phyloP scores from a whole-genome alignment of 1,140 invertebrate genomes.

The Drosophila simulans region DNA sequence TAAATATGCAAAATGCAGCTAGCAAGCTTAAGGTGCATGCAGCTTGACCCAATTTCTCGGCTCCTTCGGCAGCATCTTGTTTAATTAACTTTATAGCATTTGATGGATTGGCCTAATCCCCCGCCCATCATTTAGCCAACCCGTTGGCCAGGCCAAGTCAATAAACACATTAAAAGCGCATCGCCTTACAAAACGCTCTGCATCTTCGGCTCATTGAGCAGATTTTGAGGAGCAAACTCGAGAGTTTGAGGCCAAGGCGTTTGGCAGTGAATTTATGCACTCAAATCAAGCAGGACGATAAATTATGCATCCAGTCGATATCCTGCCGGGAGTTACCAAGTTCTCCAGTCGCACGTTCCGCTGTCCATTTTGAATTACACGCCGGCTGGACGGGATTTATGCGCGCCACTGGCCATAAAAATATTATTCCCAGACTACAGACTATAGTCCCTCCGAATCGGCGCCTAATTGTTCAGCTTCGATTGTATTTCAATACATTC shows the following conservation, averaged over 20 bases:
- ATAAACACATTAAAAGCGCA: constrained; percentile 75
- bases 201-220: constrained; percentile 73
- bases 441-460: constrained; percentile 35
- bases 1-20: constrained; percentile 23
- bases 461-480: constrained; percentile 63
- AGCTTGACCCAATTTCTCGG: constrained; percentile 24
- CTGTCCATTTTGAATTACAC: constrained; percentile 58
- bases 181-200: constrained; percentile 39
- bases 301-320: constrained; percentile 64
- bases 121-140: background rate
- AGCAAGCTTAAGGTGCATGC: background rate
- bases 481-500: constrained; percentile 39
- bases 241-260: constrained; percentile 19
- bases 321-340: constrained; percentile 33
- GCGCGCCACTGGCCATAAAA: constrained; percentile 67
- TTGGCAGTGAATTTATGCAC: constrained; percentile 27
- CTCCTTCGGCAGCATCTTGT: constrained; percentile 19
- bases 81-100: constrained; percentile 39
- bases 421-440: constrained; percentile 54
- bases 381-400: constrained; percentile 60
- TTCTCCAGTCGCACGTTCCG: constrained; percentile 32
- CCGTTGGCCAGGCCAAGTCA: constrained; percentile 48
- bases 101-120: constrained; percentile 44
- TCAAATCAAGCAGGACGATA: constrained; percentile 62
- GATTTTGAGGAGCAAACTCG: constrained; percentile 12